Evolutionary conservation across 1,140 invertebrate species (phyloP).

Genomic region (Psix sp.): DNA sequence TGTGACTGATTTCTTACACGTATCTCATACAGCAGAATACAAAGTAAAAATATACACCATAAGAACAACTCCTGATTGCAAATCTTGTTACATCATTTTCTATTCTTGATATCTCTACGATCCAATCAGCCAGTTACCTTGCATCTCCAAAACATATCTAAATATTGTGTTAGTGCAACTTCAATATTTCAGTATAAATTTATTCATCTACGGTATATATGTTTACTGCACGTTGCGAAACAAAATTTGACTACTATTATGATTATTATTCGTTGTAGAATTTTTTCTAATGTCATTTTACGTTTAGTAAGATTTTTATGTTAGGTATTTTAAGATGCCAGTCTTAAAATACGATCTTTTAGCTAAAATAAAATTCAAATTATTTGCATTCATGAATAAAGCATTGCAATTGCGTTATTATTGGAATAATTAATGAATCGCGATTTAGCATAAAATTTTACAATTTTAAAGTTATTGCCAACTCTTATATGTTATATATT

Average conservation of each 20-base stretch:
- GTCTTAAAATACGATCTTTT: too few relatives aligned
- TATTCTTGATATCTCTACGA: conserved; percentile 43
- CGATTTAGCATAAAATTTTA: conserved; percentile 56
- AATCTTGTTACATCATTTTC: conserved; percentile 54
- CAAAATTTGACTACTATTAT: too few relatives aligned
- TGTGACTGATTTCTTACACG: conserved; percentile 43
- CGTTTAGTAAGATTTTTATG: too few relatives aligned
- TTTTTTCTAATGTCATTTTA: too few relatives aligned
- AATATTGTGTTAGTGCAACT: conserved; percentile 51
- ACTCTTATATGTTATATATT: conserved; percentile 62
- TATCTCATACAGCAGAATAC: conserved; percentile 49
- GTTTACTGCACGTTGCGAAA: conserved; percentile 32
- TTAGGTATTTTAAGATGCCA: too few relatives aligned
- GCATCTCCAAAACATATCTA: conserved; percentile 52
- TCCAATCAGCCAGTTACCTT: conserved; percentile 51
- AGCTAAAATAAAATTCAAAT: too few relatives aligned
- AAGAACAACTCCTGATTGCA: conserved; percentile 51
- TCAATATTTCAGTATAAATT: conserved; percentile 53
- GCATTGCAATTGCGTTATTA: too few relatives aligned
- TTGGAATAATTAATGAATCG: too few relatives aligned
- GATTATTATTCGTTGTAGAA: too few relatives aligned
- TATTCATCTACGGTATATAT: conserved; percentile 53
- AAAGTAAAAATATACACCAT: conserved; percentile 43
- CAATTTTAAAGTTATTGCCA: conserved; percentile 41
- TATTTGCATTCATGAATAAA: too few relatives aligned